Base-by-base conservation (phyloP, 2,888 invertebrate genomes). In the Chymomyza fuscimana region DNA sequence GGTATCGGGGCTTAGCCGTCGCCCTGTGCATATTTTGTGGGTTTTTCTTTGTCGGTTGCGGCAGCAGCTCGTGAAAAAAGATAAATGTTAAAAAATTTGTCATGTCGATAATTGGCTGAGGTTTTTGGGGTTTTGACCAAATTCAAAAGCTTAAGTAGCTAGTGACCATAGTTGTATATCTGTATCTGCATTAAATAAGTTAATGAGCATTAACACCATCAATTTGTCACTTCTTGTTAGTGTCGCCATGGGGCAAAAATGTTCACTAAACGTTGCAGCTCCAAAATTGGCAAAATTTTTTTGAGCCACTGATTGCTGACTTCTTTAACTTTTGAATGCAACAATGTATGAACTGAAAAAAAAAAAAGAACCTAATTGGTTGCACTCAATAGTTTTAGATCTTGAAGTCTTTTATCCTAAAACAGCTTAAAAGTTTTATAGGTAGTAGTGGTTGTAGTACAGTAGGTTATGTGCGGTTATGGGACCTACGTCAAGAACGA, bases 211-310 rank as follows among this genome's bases (percentile, higher is more conserved):
- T 89, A 90, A 89, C 89, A 89, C 88, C 90, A 89, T 84, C 89
- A 89, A 89, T 90, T 90, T 90, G 90, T 90, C 90, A 89, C 79
- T 86, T 86, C 89, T 89, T 83, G 89, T 90, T 90, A 89, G 87
- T 80, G 81, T 86, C 79, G 75, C 81, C 77, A 79, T 74, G 73
- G 77, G 72, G 60, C 67, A 63, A 59, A 46, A 12, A 4, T 12
- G 12, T 12, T 12, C 40, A 46, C 40, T 46, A 2, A 12, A 12
- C 40, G 12, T 46, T 46, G 40, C 4, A 12, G 40, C 40, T 40
- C 25, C 50, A 15, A 50, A 40, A 16, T 46, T 29, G 22, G 16
- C 15, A 19, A 19, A 19, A 32, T 61, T 16, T 56, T 22, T 56
- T 56, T 6, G 10, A 12, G 40, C 40, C 10, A 46, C 12, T 46